A percentile compares a stretch with the other conserved stretches of the same genome.
phyloP scores from a whole-genome alignment of 1,140 invertebrate species.

The Hycleus phaleratus region DNA sequence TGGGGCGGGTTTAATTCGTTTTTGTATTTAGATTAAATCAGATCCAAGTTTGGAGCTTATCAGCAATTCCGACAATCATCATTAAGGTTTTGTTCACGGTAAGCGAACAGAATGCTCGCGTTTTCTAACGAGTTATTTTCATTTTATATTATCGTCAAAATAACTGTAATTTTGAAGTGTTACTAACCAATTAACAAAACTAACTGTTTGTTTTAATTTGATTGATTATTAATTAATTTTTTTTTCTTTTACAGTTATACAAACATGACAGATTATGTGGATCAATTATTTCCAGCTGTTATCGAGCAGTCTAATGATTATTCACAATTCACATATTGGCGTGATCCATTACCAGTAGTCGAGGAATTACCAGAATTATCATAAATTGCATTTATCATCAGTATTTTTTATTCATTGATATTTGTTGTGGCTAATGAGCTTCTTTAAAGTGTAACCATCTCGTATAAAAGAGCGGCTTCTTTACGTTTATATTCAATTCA shows the following conservation, averaged over 20 bases:
- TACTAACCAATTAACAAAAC: not conserved
- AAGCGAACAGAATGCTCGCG: not conserved
- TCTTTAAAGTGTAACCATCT: no score
- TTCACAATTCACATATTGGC: constrained; percentile 86
- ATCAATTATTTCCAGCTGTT: constrained; percentile 84
- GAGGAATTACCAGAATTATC: constrained; percentile 29
- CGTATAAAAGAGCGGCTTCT: no score
- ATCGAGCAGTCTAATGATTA: constrained; percentile 69
- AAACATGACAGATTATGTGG: constrained; percentile 86
- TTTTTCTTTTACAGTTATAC: constrained; percentile 66
- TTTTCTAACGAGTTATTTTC: not conserved
- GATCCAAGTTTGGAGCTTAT: no score
- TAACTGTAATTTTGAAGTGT: not conserved
- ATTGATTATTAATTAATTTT: not conserved
- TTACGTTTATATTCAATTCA: no score
- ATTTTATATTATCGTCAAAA: not conserved
- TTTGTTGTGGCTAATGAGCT: no score
- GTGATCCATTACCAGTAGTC: constrained; percentile 65
- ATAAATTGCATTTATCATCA: constrained; percentile 14
- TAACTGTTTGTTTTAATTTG: not conserved
- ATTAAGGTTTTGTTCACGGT: no score
- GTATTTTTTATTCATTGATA: not conserved
- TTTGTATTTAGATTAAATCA: not conserved
- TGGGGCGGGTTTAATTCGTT: not conserved
- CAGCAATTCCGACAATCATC: no score